These are phyloP conservation scores for Megaceryle maxima DNA, from an alignment of 2,113 vertebrate genomes.

Conservation along the genomic window DNA sequence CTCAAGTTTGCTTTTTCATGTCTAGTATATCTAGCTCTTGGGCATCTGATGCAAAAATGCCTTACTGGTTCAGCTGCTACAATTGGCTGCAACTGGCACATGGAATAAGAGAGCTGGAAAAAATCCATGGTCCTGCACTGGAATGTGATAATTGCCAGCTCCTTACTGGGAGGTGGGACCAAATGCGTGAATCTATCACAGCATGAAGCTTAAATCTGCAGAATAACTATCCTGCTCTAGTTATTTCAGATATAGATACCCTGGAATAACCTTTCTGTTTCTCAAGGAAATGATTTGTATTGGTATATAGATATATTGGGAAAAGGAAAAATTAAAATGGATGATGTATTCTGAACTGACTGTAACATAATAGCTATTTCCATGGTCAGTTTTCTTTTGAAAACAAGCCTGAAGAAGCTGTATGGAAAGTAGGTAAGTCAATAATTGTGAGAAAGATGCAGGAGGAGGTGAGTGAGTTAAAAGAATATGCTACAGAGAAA, in stretches of 20 bases:
- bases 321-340: background rate
- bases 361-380: background rate
- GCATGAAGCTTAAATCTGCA: background rate
- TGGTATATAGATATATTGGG: background rate
- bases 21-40: background rate
- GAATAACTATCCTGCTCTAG: background rate
- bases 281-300: background rate
- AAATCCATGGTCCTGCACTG: background rate
- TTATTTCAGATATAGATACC: background rate
- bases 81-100: background rate
- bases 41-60: background rate
- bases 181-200: background rate
- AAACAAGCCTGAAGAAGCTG: background rate
- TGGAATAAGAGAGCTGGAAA: background rate
- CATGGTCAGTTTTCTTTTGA: background rate
- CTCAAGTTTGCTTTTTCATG: background rate
- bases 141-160: constrained; percentile 25
- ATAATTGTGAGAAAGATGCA: background rate
- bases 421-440: background rate
- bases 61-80: background rate
- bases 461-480: background rate
- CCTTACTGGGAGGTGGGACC: background rate
- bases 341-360: background rate
- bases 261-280: background rate
- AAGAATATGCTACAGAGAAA: constrained; percentile 12